These are phyloP conservation scores for Otolemur crassicaudatus DNA, from an alignment of 2,797 vertebrate species.

Conservation along the genomic window DNA sequence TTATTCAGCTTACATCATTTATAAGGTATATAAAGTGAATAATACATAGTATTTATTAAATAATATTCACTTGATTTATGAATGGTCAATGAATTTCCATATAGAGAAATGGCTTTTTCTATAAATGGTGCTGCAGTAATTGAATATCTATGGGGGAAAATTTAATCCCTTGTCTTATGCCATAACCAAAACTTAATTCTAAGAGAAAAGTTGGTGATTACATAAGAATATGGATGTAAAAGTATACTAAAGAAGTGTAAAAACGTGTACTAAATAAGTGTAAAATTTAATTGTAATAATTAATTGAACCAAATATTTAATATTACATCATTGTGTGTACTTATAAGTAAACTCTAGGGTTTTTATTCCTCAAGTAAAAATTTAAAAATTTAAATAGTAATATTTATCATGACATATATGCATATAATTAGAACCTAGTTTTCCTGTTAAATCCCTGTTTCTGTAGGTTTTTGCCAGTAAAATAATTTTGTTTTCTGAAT, in stretches of 20 bases:
- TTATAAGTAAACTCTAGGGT: not conserved
- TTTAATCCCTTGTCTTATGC: not conserved
- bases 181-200: not conserved
- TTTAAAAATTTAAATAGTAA: not conserved
- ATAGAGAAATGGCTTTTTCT: not conserved
- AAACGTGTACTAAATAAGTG: not conserved
- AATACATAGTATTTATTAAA: not conserved
- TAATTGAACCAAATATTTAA: not conserved
- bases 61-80: conserved; percentile 6
- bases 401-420: not conserved
- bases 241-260: conserved; percentile 23
- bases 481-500: conserved; percentile 22
- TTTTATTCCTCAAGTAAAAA: not conserved
- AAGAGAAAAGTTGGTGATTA: not conserved
- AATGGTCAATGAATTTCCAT: not conserved
- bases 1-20: not conserved
- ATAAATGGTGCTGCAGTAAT: not conserved
- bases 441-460: not conserved
- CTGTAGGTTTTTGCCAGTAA: not conserved
- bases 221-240: not conserved
- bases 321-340: not conserved
- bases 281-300: not conserved
- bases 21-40: not conserved
- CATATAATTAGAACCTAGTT: not conserved
- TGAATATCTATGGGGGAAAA: not conserved